A percentile compares a stretch with the other conserved stretches of the same genome.
These are phyloP conservation scores for Nesoenas mayeri DNA, from an alignment of 2,113 vertebrate species.

Conservation along the genomic window DNA sequence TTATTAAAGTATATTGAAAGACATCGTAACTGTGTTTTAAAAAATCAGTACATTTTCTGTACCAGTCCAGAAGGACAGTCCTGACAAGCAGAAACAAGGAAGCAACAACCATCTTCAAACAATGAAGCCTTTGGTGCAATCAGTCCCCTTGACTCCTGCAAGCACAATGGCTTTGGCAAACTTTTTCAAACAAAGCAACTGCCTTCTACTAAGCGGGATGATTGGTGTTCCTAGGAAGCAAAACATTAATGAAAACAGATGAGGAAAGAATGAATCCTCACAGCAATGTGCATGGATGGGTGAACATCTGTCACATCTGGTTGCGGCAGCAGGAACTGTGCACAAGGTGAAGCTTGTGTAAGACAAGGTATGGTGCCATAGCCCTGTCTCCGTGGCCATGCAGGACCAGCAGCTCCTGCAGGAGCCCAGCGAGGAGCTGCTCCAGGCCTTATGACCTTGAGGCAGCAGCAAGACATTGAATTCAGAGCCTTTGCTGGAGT, in stretches of 20 bases:
- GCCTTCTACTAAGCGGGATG: no score
- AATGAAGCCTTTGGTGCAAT: neutral
- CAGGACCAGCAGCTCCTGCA: neutral
- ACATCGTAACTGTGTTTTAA: neutral
- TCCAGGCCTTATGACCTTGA: rapidly evolving
- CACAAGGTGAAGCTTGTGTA: neutral
- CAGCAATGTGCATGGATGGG: neutral
- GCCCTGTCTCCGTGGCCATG: rapidly evolving
- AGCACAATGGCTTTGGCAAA: no score
- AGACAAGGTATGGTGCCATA: neutral
- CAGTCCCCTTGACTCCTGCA: neutral
- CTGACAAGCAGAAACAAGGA: neutral
- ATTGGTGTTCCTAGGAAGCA: no score
- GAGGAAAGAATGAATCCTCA: neutral
- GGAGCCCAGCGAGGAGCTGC: neutral
- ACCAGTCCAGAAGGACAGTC: neutral
- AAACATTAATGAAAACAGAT: no score
- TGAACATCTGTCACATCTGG: neutral
- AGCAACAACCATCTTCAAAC: neutral
- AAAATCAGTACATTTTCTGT: neutral
- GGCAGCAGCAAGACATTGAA: neutral
- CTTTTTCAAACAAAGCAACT: no score
- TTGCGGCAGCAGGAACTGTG: neutral
- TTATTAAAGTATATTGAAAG: conserved; percentile 26
- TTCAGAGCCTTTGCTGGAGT: neutral